These are phyloP conservation scores for Elmis aenea DNA, from an alignment of 2,888 invertebrate species.

Conservation along the genomic window DNA sequence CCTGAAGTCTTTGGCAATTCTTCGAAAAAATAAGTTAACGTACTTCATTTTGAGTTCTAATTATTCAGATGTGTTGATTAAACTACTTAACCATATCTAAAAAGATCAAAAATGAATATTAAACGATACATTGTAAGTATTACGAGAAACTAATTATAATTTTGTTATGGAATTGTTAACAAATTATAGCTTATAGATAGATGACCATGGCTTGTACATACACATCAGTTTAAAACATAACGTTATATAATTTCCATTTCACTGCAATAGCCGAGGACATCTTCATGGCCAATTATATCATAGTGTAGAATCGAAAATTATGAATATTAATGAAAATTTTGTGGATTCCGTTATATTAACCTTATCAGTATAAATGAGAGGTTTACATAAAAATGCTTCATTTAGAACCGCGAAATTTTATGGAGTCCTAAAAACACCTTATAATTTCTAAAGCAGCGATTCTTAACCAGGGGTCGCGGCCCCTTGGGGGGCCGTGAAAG, in stretches of 20 bases:
- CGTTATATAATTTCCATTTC: not conserved
- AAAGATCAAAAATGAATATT: too few relatives aligned
- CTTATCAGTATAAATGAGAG: not conserved
- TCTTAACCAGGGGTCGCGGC: too few relatives aligned
- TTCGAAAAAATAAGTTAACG: constrained; percentile 57
- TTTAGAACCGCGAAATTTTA: constrained; percentile 1
- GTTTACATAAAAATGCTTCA: not conserved
- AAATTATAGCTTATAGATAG: not conserved
- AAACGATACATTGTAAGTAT: too few relatives aligned
- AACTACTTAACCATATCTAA: constrained; percentile 15
- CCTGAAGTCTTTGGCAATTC: constrained; percentile 65
- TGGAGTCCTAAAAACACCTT: too few relatives aligned
- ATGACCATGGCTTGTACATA: not conserved
- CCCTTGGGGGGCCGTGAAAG: too few relatives aligned
- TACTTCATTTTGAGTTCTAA: constrained; percentile 47
- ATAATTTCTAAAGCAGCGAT: too few relatives aligned
- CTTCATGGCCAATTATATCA: constrained; percentile 1
- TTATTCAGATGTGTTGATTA: constrained; percentile 17
- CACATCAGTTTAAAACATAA: too few relatives aligned
- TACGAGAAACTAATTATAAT: too few relatives aligned
- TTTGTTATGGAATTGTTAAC: too few relatives aligned
- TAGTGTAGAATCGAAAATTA: constrained; percentile 1
- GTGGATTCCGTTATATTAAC: not conserved
- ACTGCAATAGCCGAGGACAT: constrained; percentile 2
- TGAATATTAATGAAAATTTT: not conserved